Base-by-base conservation (phyloP, 2,797 vertebrate genomes). In the Typhlichthys subterraneus region DNA sequence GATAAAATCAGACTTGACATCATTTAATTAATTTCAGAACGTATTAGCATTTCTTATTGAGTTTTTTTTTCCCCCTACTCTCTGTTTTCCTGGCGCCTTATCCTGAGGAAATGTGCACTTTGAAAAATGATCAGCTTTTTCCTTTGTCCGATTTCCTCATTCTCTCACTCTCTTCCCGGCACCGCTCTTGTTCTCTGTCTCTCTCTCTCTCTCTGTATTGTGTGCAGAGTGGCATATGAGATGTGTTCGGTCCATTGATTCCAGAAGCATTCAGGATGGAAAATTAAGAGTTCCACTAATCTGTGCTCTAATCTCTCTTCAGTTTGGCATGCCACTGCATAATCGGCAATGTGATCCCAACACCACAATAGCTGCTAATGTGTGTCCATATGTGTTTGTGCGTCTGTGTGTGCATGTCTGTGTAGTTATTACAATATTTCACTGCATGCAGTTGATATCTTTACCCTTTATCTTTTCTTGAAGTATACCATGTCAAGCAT, bases 1-100 rank as follows among this genome's bases (percentile, higher is more conserved):
- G 92, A 94, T 93, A 93, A 94, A 95, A 96, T 94, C 93, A 93
- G 89, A 89, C 83, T 67, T 92, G 86, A 91, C 91, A 94, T 94
- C 85, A 90, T 93, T 95, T 94, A 94, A 95, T 96, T 96, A 93
- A 95, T 95, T 94, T 92, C 81, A 72, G 69, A 83, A 72, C 73
- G 72, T 82, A 89, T 87, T 88, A 85, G 84, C 79, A 86, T 90
- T 87, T 88, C 69, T 82, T 86, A 87, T 88, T 88, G 75, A 73
- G 69, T 6, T 38, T 1, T 77, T 74, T 69, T 76, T 72, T 63
- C 83, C 80, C 60, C 1, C 13, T 58, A 12, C 17, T 0, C 5
- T 64, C 63, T 50, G 51, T 56, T 33, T 76, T 61, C 64, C 75
- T 59, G 67, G 66, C 67, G 63, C 60, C 75, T 75, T 64, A 63